Conservation (phyloP, 2,888 invertebrate genomes). For the Ditula angustiorana region DNA sequence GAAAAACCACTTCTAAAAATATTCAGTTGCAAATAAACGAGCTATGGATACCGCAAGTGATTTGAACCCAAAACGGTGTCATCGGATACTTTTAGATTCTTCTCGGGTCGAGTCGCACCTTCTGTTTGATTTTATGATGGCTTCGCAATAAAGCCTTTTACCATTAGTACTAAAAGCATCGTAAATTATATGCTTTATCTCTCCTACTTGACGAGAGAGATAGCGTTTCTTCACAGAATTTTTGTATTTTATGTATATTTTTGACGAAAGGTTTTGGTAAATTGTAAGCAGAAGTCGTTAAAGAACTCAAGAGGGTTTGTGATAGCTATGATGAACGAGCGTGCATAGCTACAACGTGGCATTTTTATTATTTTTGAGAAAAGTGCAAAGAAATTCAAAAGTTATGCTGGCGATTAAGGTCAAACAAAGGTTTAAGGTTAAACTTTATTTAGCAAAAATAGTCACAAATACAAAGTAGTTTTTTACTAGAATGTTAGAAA, state of each 20-base stretch:
- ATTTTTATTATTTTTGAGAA: no score
- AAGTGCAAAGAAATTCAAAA: no score
- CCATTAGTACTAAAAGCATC: slow-evolving; percentile 71
- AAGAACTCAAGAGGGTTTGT: no score
- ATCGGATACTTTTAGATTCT: slow-evolving; percentile 2
- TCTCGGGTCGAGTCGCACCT: slow-evolving; percentile 25
- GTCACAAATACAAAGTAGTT: no score
- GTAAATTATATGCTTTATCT: slow-evolving; percentile 71
- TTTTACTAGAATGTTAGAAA: no score
- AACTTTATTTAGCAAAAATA: no score
- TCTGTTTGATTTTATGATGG: slow-evolving; percentile 62
- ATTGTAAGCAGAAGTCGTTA: background rate
- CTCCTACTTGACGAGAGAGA: slow-evolving; percentile 47
- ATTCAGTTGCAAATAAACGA: background rate
- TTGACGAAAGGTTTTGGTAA: background rate
- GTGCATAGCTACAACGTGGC: no score
- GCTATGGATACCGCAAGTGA: slow-evolving; percentile 10
- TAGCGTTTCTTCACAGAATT: slow-evolving; percentile 22
- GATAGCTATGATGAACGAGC: background rate
- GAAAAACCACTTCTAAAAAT: no score
- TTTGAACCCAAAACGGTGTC: background rate
- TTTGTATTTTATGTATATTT: slow-evolving; percentile 33
- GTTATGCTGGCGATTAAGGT: no score
- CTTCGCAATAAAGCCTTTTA: slow-evolving; percentile 62
- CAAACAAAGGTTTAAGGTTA: no score